Percentiles rank a stretch among this genome's conserved stretches.
These are phyloP conservation scores for Chaitophorus viminalis DNA, from an alignment of 2,888 invertebrate genomes.

Conservation along the genomic window DNA sequence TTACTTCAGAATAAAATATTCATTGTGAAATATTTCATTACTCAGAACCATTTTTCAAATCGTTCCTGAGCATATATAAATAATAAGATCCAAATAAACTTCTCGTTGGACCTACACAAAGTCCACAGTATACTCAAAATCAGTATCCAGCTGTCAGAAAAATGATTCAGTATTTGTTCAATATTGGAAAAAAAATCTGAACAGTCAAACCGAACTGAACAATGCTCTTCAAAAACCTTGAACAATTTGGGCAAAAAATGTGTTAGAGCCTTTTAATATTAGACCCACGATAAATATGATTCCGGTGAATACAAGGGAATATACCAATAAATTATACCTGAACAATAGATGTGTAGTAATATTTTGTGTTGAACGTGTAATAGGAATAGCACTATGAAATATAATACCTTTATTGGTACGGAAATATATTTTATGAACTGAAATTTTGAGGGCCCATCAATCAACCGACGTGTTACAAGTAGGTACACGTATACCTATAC, in stretches of 20 bases:
- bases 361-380: slow-evolving; percentile 6
- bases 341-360: slow-evolving; percentile 6
- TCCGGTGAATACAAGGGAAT: neutral
- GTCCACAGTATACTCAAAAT: no score
- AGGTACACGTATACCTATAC: neutral
- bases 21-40: no score
- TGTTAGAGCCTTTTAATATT: neutral
- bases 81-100: no score
- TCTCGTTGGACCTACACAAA: no score
- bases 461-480: no score
- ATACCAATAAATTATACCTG: neutral
- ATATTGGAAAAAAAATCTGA: no score
- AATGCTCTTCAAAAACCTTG: neutral
- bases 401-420: neutral
- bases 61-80: no score
- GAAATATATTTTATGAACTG: slow-evolving; percentile 1
- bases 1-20: no score
- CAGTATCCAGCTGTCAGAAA: no score
- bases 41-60: no score
- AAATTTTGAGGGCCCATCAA: neutral
- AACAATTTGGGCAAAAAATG: neutral
- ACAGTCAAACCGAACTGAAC: no score
- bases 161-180: no score
- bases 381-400: neutral
- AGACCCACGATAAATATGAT: neutral